Evolutionary conservation across 2,113 vertebrate species (phyloP), one percentile per base, ranked within the genome.

Genomic region (Hippocampus abdominalis): DNA sequence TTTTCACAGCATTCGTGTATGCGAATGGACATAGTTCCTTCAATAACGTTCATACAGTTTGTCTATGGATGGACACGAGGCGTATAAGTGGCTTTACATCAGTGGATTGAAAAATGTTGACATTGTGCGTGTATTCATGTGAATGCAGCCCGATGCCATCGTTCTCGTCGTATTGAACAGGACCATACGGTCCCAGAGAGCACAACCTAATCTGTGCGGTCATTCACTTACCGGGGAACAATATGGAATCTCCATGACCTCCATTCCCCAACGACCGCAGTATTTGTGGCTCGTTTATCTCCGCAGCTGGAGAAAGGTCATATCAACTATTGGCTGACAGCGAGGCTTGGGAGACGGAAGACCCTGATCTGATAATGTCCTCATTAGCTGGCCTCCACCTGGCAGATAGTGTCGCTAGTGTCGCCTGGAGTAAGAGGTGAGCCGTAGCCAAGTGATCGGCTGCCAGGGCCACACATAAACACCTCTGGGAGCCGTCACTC

Each of bases 331-430:
- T 36, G 46, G 78, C 84, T 71, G 72, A 57, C 39, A 53, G 86
- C 83, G 70, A 36, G 36, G 68, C 64, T 68, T 84, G 79, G 83
- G 81, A 80, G 84, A 71, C 60, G 77, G 74, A 81, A 81, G 77
- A 82, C 81, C 32, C 79, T 88, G 83, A 89, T 88, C 84, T 81
- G 84, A 87, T 87, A 85, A 84, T 44, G 64, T 80, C 78, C 86
- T 89, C 83, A 86, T 89, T 89, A 90, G 71, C 56, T n/a, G 13
- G 64, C 77, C 77, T 69, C 27, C 29, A 69, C 76, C 73, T 11
- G 27, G 76, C 57, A 60, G 42, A 77, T 80, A 71, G 40, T 64
- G 21, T 63, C 67, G 75, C 76, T 80, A 71, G 40, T 64, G 21
- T 63, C 67, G 75, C 76, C 64, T 59, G 83, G 83, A 78, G 84